These are phyloP conservation scores for Spodoptera frugiperda DNA, from an alignment of 1,140 invertebrate genomes.

Conservation along the genomic window DNA sequence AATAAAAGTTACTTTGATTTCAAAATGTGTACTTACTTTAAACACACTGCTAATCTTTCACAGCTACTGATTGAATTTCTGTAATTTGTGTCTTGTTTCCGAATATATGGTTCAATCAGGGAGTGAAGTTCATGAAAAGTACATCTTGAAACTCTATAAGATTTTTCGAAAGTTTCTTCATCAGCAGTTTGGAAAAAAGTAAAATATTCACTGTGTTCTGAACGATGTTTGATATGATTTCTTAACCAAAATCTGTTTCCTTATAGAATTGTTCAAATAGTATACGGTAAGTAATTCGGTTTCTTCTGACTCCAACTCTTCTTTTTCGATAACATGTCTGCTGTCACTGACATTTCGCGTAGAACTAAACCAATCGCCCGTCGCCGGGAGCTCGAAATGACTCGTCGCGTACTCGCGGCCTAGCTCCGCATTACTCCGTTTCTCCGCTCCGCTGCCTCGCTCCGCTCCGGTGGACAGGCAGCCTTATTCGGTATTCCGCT, in stretches of 20 bases:
- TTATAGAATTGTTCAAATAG: slow-evolving; percentile 26
- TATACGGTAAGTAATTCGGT: slow-evolving; percentile 22
- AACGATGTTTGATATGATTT: slow-evolving; percentile 26
- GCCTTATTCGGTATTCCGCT: no score
- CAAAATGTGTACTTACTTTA: slow-evolving; percentile 26
- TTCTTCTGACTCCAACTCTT: slow-evolving; percentile 25
- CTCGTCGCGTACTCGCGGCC: slow-evolving; percentile 19
- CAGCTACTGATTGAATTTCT: slow-evolving; percentile 25
- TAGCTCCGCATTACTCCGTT: slow-evolving; percentile 3
- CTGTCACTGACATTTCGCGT: slow-evolving; percentile 24
- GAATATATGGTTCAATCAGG: slow-evolving; percentile 23
- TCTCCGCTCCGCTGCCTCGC: not conserved
- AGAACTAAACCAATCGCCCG: slow-evolving; percentile 24
- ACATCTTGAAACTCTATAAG: slow-evolving; percentile 23
- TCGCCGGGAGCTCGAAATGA: slow-evolving; percentile 18
- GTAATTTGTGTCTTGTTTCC: slow-evolving; percentile 25
- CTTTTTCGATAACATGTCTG: slow-evolving; percentile 21
- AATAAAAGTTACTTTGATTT: slow-evolving; percentile 27
- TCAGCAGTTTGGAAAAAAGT: slow-evolving; percentile 5
- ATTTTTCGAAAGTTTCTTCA: slow-evolving; percentile 10
- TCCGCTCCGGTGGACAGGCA: not conserved
- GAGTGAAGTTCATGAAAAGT: slow-evolving; percentile 25
- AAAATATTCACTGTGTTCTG: slow-evolving; percentile 25
- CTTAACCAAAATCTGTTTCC: slow-evolving; percentile 25
- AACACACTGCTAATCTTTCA: slow-evolving; percentile 25